Evolutionary conservation across 2,113 vertebrate genomes (phyloP).

Genomic region (Ovis aries): DNA sequence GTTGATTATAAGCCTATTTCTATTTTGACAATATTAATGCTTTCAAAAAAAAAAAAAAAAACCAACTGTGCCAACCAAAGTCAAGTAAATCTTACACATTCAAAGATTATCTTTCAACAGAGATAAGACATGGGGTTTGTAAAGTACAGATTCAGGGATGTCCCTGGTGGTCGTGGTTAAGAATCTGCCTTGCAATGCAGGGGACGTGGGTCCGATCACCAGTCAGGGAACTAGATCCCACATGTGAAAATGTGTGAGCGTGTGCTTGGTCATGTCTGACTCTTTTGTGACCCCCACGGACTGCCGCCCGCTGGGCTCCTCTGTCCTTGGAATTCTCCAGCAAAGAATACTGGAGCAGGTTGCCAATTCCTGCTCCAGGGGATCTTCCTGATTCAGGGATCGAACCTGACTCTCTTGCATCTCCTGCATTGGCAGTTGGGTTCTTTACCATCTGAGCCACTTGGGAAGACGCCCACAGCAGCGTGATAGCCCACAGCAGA

Average conservation of each 20-base stretch:
- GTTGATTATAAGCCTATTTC: slow-evolving; percentile 41
- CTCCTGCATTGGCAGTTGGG: fast-evolving
- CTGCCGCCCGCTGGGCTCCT: not conserved
- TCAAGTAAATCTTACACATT: not conserved
- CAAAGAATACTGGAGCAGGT: not conserved
- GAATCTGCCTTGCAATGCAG: not conserved
- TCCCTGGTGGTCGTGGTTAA: not conserved
- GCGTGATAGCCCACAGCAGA: fast-evolving
- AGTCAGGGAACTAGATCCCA: fast-evolving
- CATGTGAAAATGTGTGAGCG: not conserved
- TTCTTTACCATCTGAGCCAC: not conserved
- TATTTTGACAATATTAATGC: not conserved
- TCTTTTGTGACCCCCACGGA: not conserved
- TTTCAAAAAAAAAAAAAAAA: no score
- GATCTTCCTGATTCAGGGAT: not conserved
- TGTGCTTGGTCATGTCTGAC: not conserved
- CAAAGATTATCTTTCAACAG: not conserved
- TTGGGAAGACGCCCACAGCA: not conserved
- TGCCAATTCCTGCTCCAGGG: not conserved
- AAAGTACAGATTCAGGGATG: not conserved
- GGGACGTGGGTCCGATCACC: fast-evolving
- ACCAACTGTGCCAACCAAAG: no score
- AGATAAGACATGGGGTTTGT: fast-evolving
- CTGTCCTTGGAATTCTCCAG: not conserved
- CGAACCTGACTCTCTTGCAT: fast-evolving